Evolutionary conservation across 2,888 invertebrate species (phyloP).

Genomic region (Metellina segmentata): DNA sequence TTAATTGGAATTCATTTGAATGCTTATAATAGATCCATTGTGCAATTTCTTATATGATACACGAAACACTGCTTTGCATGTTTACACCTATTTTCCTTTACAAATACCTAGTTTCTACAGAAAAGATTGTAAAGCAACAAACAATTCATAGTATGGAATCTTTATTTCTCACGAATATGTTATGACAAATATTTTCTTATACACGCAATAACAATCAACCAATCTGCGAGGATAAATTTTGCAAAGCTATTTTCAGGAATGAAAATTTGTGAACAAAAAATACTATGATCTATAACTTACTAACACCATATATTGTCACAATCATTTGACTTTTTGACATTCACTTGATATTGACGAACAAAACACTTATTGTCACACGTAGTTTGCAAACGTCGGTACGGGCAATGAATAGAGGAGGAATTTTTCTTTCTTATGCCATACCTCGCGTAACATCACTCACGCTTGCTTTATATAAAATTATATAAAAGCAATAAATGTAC

Average conservation of each 20-base stretch:
- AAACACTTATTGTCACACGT: slow-evolving; percentile 25
- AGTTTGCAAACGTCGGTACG: slow-evolving; percentile 12
- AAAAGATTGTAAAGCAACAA: neutral
- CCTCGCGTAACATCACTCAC: neutral
- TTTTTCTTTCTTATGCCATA: slow-evolving; percentile 1
- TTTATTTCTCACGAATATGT: slow-evolving; percentile 62
- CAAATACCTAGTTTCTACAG: neutral
- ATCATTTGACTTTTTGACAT: slow-evolving; percentile 24
- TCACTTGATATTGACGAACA: slow-evolving; percentile 14
- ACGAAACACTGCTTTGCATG: too few relatives aligned
- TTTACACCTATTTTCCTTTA: too few relatives aligned
- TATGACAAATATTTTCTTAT: slow-evolving; percentile 53
- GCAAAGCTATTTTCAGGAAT: slow-evolving; percentile 31
- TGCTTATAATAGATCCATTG: too few relatives aligned
- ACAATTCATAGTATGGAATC: slow-evolving; percentile 13
- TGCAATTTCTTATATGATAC: too few relatives aligned
- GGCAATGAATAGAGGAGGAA: neutral
- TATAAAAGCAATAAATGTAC: slow-evolving; percentile 59
- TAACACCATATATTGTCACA: slow-evolving; percentile 30
- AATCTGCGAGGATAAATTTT: slow-evolving; percentile 37
- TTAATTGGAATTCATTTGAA: too few relatives aligned
- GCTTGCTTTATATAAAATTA: slow-evolving; percentile 49
- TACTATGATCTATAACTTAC: slow-evolving; percentile 39
- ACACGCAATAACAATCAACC: slow-evolving; percentile 38
- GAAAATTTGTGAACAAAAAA: slow-evolving; percentile 32